Percentiles rank a stretch among this genome's conserved stretches.
phyloP scores from a whole-genome alignment of 2,888 invertebrate species.

The Lasioglossum oenotherae region DNA sequence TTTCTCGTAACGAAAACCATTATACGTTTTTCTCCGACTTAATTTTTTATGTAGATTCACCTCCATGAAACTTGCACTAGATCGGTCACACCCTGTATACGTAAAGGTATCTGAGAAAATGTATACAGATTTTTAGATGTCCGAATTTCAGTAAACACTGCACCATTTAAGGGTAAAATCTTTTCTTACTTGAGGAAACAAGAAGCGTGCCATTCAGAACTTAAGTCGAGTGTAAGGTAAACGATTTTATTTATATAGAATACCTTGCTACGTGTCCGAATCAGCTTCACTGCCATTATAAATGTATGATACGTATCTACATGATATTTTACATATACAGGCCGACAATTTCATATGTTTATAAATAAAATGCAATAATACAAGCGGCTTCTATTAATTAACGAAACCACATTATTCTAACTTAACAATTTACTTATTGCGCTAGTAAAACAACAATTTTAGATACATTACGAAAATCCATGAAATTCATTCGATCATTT shows the following conservation, averaged over 20 bases:
- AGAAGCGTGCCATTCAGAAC: conserved; percentile 25
- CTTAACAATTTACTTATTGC: neutral
- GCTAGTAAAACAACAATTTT: neutral
- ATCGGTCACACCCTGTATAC: neutral
- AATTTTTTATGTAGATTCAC: too few relatives aligned
- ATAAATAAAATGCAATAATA: conserved; percentile 61
- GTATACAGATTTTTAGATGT: neutral
- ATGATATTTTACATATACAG: conserved; percentile 50
- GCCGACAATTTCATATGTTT: conserved; percentile 61
- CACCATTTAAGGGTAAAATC: conserved; percentile 7
- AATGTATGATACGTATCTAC: conserved; percentile 16
- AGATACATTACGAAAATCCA: neutral
- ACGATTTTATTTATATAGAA: conserved; percentile 48
- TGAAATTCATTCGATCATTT: neutral
- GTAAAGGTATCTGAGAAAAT: conserved; percentile 4
- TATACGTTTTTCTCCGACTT: too few relatives aligned
- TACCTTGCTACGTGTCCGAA: conserved; percentile 20
- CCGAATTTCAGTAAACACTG: neutral
- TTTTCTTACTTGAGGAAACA: conserved; percentile 10
- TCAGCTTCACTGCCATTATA: conserved; percentile 37
- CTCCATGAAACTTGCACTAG: too few relatives aligned
- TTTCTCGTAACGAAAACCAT: neutral
- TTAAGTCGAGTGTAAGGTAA: conserved; percentile 59
- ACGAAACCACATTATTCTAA: neutral
- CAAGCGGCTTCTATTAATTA: conserved; percentile 8